Conservation (phyloP, 2,888 invertebrate species). For the Drosophila greeni region DNA sequence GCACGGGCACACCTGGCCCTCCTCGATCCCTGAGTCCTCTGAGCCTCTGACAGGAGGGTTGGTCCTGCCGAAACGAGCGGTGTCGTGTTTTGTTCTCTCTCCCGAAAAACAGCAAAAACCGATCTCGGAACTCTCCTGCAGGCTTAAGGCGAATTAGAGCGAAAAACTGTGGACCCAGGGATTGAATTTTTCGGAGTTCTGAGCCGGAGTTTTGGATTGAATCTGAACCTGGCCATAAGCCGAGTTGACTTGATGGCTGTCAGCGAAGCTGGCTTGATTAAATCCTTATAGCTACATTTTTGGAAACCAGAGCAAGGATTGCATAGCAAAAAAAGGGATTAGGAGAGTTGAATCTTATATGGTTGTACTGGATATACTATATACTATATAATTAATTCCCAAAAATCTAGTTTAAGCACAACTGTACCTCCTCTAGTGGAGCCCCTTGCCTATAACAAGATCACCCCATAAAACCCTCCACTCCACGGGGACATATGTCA, state of each 20-base stretch:
- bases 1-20: conserved; percentile 51
- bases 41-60: conserved; percentile 57
- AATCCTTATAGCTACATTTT: conserved; percentile 8
- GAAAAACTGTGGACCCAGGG: conserved; percentile 38
- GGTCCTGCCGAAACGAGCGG: conserved; percentile 51
- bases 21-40: conserved; percentile 24
- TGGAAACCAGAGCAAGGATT: neutral
- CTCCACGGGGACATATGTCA: conserved; percentile 44
- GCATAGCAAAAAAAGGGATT: neutral
- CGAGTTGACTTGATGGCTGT: conserved; percentile 58
- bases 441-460: neutral
- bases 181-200: conserved; percentile 11
- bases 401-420: neutral
- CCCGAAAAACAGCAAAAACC: conserved; percentile 38
- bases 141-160: conserved; percentile 61
- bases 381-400: too few relatives aligned
- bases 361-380: neutral
- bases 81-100: conserved; percentile 64
- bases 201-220: conserved; percentile 17
- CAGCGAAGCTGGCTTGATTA: conserved; percentile 36
- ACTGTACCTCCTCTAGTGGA: conserved; percentile 22
- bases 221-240: conserved; percentile 32
- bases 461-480: conserved; percentile 23
- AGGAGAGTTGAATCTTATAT: neutral
- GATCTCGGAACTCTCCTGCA: conserved; percentile 39